phyloP scores from a whole-genome alignment of 2,797 vertebrate species.

The Antennarius maculatus region DNA sequence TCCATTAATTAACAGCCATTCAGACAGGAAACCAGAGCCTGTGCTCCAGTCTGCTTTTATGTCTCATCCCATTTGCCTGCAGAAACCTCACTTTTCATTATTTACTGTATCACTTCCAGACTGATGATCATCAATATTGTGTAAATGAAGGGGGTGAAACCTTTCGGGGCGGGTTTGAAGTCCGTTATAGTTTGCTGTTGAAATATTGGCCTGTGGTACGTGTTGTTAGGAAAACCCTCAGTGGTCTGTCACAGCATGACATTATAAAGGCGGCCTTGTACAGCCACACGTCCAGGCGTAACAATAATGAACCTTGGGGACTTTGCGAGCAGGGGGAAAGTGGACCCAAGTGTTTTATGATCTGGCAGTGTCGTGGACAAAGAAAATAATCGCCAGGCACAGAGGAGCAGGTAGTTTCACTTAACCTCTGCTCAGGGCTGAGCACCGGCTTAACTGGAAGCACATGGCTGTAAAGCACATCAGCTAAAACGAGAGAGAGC shows the following conservation, averaged over 20 bases:
- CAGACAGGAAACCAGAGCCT: conserved; percentile 81
- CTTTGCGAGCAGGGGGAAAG: conserved; percentile 59
- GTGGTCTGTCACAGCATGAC: conserved; percentile 64
- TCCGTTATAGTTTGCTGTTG: conserved; percentile 53
- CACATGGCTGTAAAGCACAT: conserved; percentile 72
- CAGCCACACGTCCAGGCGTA: conserved; percentile 75
- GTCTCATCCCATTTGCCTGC: conserved; percentile 73
- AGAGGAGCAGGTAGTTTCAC: conserved; percentile 82
- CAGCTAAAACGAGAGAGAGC: conserved; percentile 46
- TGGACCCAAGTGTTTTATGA: conserved; percentile 80
- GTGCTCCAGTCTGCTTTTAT: conserved; percentile 73
- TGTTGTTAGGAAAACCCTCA: conserved; percentile 51
- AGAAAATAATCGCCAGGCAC: conserved; percentile 82
- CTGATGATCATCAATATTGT: conserved; percentile 65
- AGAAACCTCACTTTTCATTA: conserved; percentile 78
- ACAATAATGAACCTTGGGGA: conserved; percentile 75
- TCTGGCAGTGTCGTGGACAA: conserved; percentile 75
- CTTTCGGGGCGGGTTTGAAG: conserved; percentile 49
- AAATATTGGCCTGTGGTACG: conserved; percentile 41
- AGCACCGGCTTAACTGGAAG: conserved; percentile 77
- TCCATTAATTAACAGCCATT: conserved; percentile 80
- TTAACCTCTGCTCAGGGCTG: conserved; percentile 77
- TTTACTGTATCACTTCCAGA: conserved; percentile 75
- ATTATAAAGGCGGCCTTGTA: conserved; percentile 65
- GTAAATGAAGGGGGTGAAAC: conserved; percentile 32